Evolutionary conservation across 2,113 vertebrate species (phyloP), one percentile per base, ranked within the genome.

Genomic region (Chaetodon trifascialis): DNA sequence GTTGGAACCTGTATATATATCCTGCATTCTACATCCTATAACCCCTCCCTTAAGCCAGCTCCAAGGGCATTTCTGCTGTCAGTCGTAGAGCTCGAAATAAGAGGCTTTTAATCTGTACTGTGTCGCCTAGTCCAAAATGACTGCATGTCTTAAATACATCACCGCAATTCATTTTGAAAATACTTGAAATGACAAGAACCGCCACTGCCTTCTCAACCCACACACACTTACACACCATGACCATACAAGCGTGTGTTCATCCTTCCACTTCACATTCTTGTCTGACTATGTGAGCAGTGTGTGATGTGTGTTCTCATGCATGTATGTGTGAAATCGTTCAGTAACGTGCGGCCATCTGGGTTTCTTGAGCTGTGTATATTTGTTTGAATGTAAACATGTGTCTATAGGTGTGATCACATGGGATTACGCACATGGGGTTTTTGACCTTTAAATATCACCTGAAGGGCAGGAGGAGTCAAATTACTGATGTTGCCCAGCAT

Each of bases 341-440:
- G 76, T 86, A 85, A 60, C 74, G 77, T 40, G 79, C 76, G 58
- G 84, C 71, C 82, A 70, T 71, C 52, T 59, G 58, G 21, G 23
- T 38, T 72, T 72, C 67, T 54, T 63, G 30, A 47, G 46, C 85
- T 73, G 36, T 66, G 73, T 80, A 38, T n/a, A 2, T 88, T 84
- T 91, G 87, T 92, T 93, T 91, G 56, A 77, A 86, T 66, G 79
- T 92, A 90, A 92, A 93, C 85, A 84, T 4, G 47, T 0, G 60
- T 38, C 25, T 68, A 46, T 79, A 64, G n/a, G 51, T 52, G 58
- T 36, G 73, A 82, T 46, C 11, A 40, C 47, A 40, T 47, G 4
- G 65, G 67, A 55, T 73, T 65, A 34, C 4, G 7, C 76, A 69
- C 71, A 88, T 82, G 84, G 7, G 65, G 79, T 86, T 67, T 74